Conservation (phyloP, 64 coral and sea anemone genomes). For the Montipora cactus region DNA sequence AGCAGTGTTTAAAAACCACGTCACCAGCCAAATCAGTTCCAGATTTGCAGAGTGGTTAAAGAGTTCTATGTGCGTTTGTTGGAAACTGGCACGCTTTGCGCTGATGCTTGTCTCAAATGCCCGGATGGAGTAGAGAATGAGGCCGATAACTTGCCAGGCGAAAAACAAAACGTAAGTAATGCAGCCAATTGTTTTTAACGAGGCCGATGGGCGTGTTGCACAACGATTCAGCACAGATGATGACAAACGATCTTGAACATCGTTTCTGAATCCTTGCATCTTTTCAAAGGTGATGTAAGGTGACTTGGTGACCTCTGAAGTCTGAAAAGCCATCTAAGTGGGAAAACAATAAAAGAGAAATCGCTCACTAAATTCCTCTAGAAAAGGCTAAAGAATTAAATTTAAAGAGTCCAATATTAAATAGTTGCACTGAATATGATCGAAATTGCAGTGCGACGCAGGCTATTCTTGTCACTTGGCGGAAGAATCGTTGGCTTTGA, state of each 20-base stretch:
- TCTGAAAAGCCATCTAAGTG: too few species aligned
- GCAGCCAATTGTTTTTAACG: neutral
- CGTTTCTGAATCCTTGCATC: neutral
- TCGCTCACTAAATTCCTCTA: neutral
- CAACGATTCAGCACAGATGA: neutral
- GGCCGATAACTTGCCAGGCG: slow-evolving; percentile 33
- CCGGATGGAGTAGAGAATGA: slow-evolving; percentile 28
- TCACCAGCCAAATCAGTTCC: neutral
- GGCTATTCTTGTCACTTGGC: too few species aligned
- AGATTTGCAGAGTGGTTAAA: neutral
- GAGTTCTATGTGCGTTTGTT: neutral
- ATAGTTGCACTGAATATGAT: neutral
- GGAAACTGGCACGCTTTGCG: neutral
- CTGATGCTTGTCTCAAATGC: neutral
- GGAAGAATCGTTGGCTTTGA: too few species aligned
- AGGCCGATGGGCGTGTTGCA: neutral
- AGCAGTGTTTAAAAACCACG: neutral
- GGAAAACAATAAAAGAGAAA: too few species aligned
- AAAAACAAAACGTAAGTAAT: neutral
- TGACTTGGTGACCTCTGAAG: neutral
- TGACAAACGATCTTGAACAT: neutral
- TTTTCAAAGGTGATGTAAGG: slow-evolving; percentile 1
- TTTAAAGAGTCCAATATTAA: too few species aligned
- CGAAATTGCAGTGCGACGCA: too few species aligned
- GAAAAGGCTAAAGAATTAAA: too few species aligned